Conservation (phyloP, 2,888 invertebrate species). For the Agriotes lineatus region DNA sequence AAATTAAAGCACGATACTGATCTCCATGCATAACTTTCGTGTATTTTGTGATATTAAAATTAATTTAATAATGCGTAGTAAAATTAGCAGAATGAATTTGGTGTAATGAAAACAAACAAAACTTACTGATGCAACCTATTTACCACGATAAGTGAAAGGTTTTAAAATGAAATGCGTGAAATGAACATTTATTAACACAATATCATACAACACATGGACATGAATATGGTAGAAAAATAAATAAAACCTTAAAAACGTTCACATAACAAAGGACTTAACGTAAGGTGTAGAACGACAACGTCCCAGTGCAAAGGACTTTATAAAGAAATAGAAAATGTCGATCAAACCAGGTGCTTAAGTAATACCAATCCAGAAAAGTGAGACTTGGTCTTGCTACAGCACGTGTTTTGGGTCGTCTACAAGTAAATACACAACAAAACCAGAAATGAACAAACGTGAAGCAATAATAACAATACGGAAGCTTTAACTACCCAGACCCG, state of each 20-base stretch:
- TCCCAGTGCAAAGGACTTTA: too few species aligned
- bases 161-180: slow-evolving; percentile 11
- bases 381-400: background rate
- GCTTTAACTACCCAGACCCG: background rate
- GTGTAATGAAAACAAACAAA: too few species aligned
- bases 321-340: too few species aligned
- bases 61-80: too few species aligned
- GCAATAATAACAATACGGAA: slow-evolving; percentile 2
- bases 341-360: background rate
- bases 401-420: background rate
- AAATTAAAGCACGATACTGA: too few species aligned
- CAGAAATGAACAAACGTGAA: background rate
- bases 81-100: too few species aligned
- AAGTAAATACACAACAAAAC: background rate
- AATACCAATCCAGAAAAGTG: background rate
- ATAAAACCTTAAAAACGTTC: slow-evolving; percentile 1
- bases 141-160: too few species aligned
- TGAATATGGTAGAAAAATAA: background rate
- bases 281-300: too few species aligned
- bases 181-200: slow-evolving; percentile 4
- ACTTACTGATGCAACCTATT: too few species aligned
- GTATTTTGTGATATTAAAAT: too few species aligned
- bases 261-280: too few species aligned
- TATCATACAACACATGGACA: background rate
- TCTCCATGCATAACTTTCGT: too few species aligned